phyloP scores from a whole-genome alignment of 1,140 invertebrate species.

The Planococcus citri region DNA sequence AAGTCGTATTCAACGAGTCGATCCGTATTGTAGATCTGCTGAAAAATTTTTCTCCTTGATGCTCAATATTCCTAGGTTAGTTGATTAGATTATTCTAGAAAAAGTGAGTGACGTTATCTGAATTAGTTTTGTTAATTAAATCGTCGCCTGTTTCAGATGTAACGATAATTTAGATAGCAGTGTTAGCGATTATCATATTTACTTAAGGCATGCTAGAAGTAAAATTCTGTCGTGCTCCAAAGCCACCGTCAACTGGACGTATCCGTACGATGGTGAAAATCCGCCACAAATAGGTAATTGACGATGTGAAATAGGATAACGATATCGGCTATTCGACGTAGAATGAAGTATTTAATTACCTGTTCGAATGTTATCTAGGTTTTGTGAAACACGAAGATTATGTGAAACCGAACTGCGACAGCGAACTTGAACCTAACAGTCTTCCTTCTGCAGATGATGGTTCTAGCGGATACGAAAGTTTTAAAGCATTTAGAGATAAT shows the following conservation, averaged over 20 bases:
- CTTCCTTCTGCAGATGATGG: constrained; percentile 61
- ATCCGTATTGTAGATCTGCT: constrained; percentile 66
- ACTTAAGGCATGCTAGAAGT: constrained; percentile 64
- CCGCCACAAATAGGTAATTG: constrained; percentile 29
- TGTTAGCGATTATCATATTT: constrained; percentile 57
- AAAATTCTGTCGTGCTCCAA: constrained; percentile 56
- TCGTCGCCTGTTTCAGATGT: constrained; percentile 9
- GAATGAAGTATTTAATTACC: constrained; percentile 9
- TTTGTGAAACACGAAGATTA: constrained; percentile 21
- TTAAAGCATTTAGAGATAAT: constrained; percentile 44
- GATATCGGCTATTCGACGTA: neutral
- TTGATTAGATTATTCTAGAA: no score
- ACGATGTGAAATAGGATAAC: neutral
- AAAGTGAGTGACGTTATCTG: no score
- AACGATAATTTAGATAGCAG: neutral
- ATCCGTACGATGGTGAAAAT: constrained; percentile 53
- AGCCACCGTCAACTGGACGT: constrained; percentile 64
- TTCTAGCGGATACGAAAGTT: constrained; percentile 73
- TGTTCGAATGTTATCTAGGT: neutral
- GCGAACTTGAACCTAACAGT: constrained; percentile 36
- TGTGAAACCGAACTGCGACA: constrained; percentile 22
- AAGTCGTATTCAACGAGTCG: constrained; percentile 58
- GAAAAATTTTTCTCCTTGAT: constrained; percentile 70
- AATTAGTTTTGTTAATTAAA: no score
- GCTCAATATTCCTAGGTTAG: constrained; percentile 38